phyloP scores from a whole-genome alignment of 2,113 vertebrate species.

The Pedetes capensis region DNA sequence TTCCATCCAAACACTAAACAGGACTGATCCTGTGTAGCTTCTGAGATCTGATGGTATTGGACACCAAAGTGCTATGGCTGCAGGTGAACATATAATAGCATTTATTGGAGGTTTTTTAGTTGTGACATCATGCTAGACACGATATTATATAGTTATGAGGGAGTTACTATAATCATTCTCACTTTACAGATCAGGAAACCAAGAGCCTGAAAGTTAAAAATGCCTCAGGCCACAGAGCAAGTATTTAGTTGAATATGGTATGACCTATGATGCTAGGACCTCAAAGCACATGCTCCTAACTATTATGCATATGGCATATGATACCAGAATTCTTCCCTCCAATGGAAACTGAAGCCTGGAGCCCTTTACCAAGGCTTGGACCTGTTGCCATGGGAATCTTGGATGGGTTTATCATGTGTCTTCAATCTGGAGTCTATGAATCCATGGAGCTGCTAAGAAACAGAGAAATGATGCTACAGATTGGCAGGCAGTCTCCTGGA shows the following conservation, averaged over 20 bases:
- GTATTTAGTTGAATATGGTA: background rate
- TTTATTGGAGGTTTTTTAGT: background rate
- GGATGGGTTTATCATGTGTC: background rate
- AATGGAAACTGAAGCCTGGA: background rate
- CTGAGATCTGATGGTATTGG: too few relatives aligned
- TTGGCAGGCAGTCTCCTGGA: background rate
- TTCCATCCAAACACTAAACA: too few relatives aligned
- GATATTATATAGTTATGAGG: background rate
- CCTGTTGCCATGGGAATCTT: background rate
- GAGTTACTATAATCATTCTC: background rate
- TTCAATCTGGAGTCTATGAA: background rate
- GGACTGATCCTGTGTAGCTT: too few relatives aligned
- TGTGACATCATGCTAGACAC: background rate
- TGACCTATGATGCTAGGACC: background rate
- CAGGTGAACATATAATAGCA: background rate
- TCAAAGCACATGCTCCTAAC: background rate
- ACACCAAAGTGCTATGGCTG: too few relatives aligned
- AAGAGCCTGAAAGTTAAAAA: background rate
- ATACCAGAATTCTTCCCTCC: background rate
- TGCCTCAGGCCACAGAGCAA: background rate
- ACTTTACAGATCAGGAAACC: background rate
- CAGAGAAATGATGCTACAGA: background rate
- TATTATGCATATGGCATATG: background rate
- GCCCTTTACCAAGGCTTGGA: background rate
- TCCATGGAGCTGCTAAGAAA: background rate